Evolutionary conservation across 2,888 invertebrate genomes (phyloP).

Genomic region (Caenorhabditis imperialis): DNA sequence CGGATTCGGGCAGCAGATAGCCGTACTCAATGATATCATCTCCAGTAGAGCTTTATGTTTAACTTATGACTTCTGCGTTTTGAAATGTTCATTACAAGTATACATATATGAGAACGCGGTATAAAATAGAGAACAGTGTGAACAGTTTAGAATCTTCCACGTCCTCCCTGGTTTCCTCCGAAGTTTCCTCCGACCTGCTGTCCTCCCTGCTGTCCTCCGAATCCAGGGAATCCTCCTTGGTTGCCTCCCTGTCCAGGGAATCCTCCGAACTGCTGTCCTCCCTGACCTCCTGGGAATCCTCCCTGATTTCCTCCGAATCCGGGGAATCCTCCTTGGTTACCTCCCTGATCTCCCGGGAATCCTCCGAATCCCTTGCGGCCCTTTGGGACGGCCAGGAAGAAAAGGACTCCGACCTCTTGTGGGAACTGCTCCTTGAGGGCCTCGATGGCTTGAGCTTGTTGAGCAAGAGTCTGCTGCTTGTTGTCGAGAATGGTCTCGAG

Average conservation of each 20-base stretch:
- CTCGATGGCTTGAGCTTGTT: conserved; percentile 28
- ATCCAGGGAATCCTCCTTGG: conserved; percentile 7
- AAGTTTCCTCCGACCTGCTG: conserved; percentile 16
- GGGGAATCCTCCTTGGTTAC: conserved; percentile 1
- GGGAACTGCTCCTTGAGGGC: conserved; percentile 30
- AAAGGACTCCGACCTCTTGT: conserved; percentile 32
- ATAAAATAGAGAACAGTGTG: not conserved
- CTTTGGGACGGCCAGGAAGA: conserved; percentile 27
- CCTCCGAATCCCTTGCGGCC: conserved; percentile 27
- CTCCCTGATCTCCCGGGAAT: conserved; percentile 9
- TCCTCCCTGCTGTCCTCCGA: conserved; percentile 20
- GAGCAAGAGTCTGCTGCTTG: conserved; percentile 46
- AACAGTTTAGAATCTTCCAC: conserved; percentile 22
- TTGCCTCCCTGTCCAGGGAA: conserved; percentile 19
- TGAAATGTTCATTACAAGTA: conserved; percentile 44
- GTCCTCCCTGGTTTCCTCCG: conserved; percentile 11
- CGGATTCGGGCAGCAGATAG: not conserved
- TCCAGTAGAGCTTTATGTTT: not conserved
- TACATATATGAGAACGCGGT: conserved; percentile 18
- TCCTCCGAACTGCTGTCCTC: conserved; percentile 18
- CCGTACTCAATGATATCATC: too few relatives aligned
- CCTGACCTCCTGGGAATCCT: conserved; percentile 27
- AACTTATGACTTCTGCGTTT: conserved; percentile 1
- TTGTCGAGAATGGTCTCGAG: conserved; percentile 49
- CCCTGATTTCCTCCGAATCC: conserved; percentile 19